These are phyloP conservation scores for Mesembrinibis cayennensis DNA, from an alignment of 2,113 vertebrate species.

Conservation along the genomic window DNA sequence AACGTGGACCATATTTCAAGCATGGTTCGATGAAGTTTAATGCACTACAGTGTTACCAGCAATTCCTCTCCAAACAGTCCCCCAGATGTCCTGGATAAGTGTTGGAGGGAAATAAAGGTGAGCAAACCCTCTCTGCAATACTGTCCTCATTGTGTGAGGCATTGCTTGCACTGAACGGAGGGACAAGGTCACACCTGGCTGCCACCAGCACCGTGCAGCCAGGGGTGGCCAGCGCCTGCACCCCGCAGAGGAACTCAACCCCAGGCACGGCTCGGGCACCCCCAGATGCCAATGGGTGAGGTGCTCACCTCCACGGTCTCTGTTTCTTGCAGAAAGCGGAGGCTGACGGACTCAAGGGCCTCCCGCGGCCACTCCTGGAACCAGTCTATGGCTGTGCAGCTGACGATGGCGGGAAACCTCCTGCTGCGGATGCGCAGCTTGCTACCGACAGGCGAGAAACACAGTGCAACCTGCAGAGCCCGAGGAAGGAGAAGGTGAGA, in stretches of 20 bases:
- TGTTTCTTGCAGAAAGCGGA: slow-evolving; percentile 83
- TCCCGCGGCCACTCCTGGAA: slow-evolving; percentile 93
- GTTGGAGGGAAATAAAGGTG: accelerated
- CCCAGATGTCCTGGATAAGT: not conserved
- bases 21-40: not conserved
- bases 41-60: accelerated
- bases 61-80: not conserved
- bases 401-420: slow-evolving; percentile 89
- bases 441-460: slow-evolving; percentile 90
- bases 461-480: slow-evolving; percentile 82
- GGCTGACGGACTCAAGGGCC: slow-evolving; percentile 92
- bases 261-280: not conserved
- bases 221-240: not conserved
- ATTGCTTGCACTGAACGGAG: not conserved
- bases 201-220: not conserved
- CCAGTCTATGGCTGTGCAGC: slow-evolving; percentile 88
- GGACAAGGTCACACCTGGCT: not conserved
- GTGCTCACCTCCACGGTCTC: slow-evolving; percentile 83
- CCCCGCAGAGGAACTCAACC: not conserved
- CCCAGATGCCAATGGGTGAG: accelerated
- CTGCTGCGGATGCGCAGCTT: slow-evolving; percentile 84
- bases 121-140: accelerated
- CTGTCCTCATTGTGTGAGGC: accelerated
- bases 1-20: accelerated
- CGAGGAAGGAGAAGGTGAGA: not conserved